Percentiles rank a stretch among this genome's conserved stretches.
These are phyloP conservation scores for Diadegma fenestrale DNA, from an alignment of 2,888 invertebrate species.

Conservation along the genomic window DNA sequence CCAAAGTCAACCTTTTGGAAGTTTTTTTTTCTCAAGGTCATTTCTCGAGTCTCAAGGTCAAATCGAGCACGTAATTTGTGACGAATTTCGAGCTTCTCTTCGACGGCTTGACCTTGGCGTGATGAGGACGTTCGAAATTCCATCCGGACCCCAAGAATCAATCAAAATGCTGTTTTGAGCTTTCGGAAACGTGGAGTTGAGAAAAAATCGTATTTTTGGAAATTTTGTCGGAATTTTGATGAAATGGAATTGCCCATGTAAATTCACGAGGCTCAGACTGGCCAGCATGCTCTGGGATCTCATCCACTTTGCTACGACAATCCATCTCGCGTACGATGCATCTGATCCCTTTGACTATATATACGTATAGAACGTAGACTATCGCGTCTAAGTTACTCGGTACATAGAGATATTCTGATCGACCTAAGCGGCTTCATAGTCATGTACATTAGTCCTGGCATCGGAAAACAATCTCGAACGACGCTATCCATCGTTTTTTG, in stretches of 20 bases:
- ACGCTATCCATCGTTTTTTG: neutral
- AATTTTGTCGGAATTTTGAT: neutral
- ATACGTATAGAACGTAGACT: neutral
- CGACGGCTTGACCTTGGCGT: neutral
- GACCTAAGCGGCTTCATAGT: conserved; percentile 12
- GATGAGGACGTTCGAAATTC: neutral
- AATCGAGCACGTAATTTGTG: neutral
- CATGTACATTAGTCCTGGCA: conserved; percentile 18
- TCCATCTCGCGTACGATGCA: conserved; percentile 50
- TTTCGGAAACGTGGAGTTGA: neutral
- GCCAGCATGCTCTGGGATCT: conserved; percentile 48
- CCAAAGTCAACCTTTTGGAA: neutral
- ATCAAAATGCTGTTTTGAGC: neutral
- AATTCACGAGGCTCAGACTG: conserved; percentile 40
- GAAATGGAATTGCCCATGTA: conserved; percentile 29
- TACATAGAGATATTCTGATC: conserved; percentile 44
- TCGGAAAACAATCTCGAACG: neutral
- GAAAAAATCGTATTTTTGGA: neutral
- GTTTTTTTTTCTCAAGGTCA: neutral
- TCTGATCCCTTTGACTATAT: conserved; percentile 11
- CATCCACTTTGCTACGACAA: conserved; percentile 53
- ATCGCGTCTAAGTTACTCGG: conserved; percentile 26
- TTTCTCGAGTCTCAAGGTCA: neutral
- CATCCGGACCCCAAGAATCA: neutral
- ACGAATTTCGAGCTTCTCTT: neutral